A percentile compares a stretch with the other conserved stretches of the same genome.
Evolutionary conservation across 2,113 vertebrate genomes (phyloP).

Genomic region (Aphelocoma coerulescens): DNA sequence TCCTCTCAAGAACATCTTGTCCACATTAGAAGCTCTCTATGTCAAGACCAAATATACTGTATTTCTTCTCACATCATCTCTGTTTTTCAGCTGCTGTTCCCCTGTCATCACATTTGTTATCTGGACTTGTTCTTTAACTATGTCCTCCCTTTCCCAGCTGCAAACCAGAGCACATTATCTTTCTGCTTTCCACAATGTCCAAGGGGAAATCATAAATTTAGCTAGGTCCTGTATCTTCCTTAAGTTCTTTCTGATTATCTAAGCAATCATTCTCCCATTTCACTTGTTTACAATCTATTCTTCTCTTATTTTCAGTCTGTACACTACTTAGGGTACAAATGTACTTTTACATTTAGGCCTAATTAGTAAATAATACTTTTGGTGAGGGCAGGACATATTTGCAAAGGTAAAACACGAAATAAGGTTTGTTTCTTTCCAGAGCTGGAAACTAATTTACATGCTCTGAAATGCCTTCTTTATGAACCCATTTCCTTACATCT

Average conservation of each 20-base stretch:
- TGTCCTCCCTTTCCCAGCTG: background rate
- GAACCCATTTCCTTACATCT: background rate
- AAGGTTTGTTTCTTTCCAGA: background rate
- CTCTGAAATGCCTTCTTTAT: background rate
- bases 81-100: background rate
- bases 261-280: background rate
- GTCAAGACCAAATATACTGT: background rate
- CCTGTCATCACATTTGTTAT: background rate
- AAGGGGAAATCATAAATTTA: background rate
- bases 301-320: background rate
- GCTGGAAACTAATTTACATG: background rate
- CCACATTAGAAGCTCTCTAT: background rate
- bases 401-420: background rate
- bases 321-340: background rate
- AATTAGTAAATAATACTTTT: background rate
- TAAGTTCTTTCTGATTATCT: background rate
- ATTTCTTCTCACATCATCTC: background rate
- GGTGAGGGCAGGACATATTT: background rate
- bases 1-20: background rate
- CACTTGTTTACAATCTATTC: background rate
- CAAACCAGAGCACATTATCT: background rate
- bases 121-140: background rate
- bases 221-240: background rate
- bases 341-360: background rate
- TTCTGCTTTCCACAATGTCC: background rate